phyloP scores from a whole-genome alignment of 2,113 vertebrate species.

The Hippocampus guttulatus region DNA sequence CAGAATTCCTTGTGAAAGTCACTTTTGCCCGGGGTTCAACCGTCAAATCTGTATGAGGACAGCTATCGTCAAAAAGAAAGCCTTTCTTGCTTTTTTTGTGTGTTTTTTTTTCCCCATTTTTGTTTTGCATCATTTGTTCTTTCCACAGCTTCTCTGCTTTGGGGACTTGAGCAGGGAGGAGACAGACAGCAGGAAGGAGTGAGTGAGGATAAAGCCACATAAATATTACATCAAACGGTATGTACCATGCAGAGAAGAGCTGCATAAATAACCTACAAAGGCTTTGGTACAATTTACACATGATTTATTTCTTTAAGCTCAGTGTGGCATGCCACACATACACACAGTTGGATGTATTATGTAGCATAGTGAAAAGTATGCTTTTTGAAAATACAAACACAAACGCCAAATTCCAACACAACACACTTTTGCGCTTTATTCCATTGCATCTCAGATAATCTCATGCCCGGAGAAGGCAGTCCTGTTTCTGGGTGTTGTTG shows the following conservation, averaged over 20 bases:
- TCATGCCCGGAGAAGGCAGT: too few relatives aligned
- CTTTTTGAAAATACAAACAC: conserved; percentile 15
- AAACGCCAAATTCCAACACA: not conserved
- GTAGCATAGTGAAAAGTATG: not conserved
- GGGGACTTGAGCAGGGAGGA: conserved; percentile 23
- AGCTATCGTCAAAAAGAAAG: not conserved
- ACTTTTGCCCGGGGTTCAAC: too few relatives aligned
- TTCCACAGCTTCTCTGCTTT: conserved; percentile 25
- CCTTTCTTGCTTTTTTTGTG: not conserved
- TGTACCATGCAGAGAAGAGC: conserved; percentile 40
- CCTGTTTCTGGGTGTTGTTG: too few relatives aligned
- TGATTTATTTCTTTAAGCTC: conserved; percentile 17
- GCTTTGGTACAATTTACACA: conserved; percentile 27
- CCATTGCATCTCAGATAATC: too few relatives aligned
- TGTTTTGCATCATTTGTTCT: conserved; percentile 21
- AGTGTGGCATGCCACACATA: conserved; percentile 1
- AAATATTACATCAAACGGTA: conserved; percentile 67
- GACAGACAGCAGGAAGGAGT: conserved; percentile 15
- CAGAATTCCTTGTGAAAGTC: too few relatives aligned
- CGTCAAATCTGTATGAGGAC: too few relatives aligned
- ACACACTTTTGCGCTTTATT: too few relatives aligned
- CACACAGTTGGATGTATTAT: not conserved
- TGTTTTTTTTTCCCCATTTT: conserved; percentile 18
- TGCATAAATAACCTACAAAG: conserved; percentile 53
- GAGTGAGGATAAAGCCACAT: conserved; percentile 38